Base-by-base conservation (phyloP, 1,140 invertebrate species). In the Pseudomyrmex sp. region DNA sequence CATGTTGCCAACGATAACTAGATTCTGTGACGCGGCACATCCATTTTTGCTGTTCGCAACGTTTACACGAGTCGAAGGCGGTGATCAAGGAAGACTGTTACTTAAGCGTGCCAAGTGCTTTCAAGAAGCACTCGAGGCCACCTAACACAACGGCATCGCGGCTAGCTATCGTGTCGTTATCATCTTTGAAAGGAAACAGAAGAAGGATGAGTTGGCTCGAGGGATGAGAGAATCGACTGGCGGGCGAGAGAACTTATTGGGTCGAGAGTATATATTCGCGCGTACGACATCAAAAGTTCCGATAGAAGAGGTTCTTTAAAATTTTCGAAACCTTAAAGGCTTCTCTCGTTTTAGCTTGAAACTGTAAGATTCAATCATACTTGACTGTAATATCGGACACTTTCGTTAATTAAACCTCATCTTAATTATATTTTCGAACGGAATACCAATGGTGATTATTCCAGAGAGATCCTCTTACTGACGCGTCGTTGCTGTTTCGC, bases 51-150 rank as follows among this genome's bases (percentile, higher is more conserved):
- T 68, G 75, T 77, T 77, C 46, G 46, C 44, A 85, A 74, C 68
- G 56, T 82, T 73, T 75, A 72, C 56, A 20, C 23, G 68, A 26
- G 68, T 77, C 75, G 75, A 77, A 77, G 68, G 75, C 52, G 35
- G 26, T 77, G 68, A 77, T 77, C 75, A 18, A 69, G 35, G 50
- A 77, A 82, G 77, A 18, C 68, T 82, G 77, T 82, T 82, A 68
- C 56, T 73, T 82, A 82, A 82, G 69, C 66, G 54, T 72, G 54
- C 58, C 77, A 61, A 80, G 68, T 61, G 54, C 56, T 70, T 52
- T 5, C 20, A 50, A 82, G 68, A 50, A 82, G 69, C 56, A 62
- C 68, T 82, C 68, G 68, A 73, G 56, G 63, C 15, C 48, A 59
- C 20, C 66, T 56, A 82, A 77, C 5, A 35, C 77, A 72, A 72